Evolutionary conservation across 1,140 invertebrate species (phyloP).

Genomic region (Lycorma delicatula): DNA sequence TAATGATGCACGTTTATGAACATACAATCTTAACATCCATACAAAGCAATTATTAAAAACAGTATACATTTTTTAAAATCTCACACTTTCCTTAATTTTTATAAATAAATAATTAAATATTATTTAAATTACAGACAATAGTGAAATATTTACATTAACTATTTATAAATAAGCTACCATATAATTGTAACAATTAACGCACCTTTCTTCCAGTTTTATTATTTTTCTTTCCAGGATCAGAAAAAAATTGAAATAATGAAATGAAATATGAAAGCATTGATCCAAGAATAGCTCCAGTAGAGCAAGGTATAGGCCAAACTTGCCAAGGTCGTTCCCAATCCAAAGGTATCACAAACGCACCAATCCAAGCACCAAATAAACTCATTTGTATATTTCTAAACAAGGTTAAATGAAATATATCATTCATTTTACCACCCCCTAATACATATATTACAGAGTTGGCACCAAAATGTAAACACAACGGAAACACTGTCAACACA

Average conservation of each 20-base stretch:
- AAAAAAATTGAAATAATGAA: constrained; percentile 39
- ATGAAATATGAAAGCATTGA: constrained; percentile 48
- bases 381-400: constrained; percentile 49
- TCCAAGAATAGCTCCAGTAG: constrained; percentile 57
- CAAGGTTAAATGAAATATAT: constrained; percentile 47
- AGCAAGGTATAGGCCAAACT: constrained; percentile 69
- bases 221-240: constrained; percentile 4
- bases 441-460: constrained; percentile 32
- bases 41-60: too few relatives aligned
- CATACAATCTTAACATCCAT: too few relatives aligned
- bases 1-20: too few relatives aligned
- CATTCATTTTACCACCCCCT: constrained; percentile 23
- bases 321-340: constrained; percentile 92
- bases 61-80: too few relatives aligned
- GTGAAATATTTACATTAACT: too few relatives aligned
- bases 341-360: constrained; percentile 77
- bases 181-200: too few relatives aligned
- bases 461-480: constrained; percentile 49
- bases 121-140: too few relatives aligned
- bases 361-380: constrained; percentile 77
- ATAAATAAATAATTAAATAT: too few relatives aligned
- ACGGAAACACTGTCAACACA: constrained; percentile 54
- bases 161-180: too few relatives aligned
- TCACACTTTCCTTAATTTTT: too few relatives aligned
- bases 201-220: constrained; percentile 3